Conservation (phyloP, 2,888 invertebrate genomes). For the Miltochrista miniata region DNA sequence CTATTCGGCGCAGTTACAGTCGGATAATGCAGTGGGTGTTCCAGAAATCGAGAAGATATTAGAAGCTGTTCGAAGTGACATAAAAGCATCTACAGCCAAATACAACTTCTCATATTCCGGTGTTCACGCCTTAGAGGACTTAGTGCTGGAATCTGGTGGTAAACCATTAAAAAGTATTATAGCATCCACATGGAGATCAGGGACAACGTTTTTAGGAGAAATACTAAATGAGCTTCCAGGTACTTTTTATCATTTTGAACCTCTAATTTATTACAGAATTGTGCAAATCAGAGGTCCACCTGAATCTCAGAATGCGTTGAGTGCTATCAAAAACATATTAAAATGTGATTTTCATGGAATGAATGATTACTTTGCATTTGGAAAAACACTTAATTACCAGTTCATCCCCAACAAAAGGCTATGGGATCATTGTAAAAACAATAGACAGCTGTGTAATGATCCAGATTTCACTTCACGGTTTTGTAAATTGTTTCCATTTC, state of each 20-base stretch:
- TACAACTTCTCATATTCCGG: not conserved
- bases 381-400: not conserved
- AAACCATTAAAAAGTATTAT: not conserved
- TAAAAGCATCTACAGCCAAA: not conserved
- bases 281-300: not conserved
- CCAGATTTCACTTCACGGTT: slow-evolving; percentile 56
- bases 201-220: not conserved
- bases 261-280: not conserved
- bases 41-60: no score
- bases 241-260: not conserved
- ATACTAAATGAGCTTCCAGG: not conserved
- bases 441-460: not conserved
- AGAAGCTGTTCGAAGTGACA: not conserved
- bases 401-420: not conserved
- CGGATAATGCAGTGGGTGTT: no score
- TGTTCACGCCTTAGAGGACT: not conserved
- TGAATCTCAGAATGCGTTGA: not conserved
- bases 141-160: not conserved
- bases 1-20: no score
- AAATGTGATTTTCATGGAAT: not conserved
- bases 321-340: not conserved
- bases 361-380: not conserved
- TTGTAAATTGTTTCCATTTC: slow-evolving; percentile 93
- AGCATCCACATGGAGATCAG: not conserved
- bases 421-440: not conserved